Evolutionary conservation across 2,888 invertebrate genomes (phyloP).

Genomic region (Drosophila anomelani): DNA sequence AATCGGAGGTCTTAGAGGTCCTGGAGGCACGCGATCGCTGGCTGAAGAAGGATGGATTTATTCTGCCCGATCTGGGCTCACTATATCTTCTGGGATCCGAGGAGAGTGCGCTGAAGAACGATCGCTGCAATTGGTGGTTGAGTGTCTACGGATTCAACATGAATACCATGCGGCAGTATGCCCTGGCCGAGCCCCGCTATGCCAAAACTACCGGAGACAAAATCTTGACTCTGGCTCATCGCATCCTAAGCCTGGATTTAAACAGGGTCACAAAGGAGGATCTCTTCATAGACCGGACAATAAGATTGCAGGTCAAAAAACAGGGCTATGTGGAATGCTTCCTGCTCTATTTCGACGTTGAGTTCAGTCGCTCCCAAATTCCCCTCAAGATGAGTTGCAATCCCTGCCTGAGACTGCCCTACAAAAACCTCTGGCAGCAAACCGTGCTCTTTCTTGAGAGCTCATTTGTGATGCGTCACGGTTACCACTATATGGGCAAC

Average conservation of each 20-base stretch:
- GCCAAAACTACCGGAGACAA: slow-evolving; percentile 3
- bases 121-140: slow-evolving; percentile 99
- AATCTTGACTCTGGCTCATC: slow-evolving; percentile 56
- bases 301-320: slow-evolving; percentile 33
- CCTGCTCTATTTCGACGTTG: slow-evolving; percentile 65
- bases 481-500: slow-evolving; percentile 46
- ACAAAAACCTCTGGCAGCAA: slow-evolving; percentile 59
- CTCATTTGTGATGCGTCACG: slow-evolving; percentile 52
- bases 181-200: slow-evolving; percentile 93
- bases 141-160: slow-evolving; percentile 99
- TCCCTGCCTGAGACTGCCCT: slow-evolving; percentile 41
- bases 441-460: slow-evolving; percentile 60
- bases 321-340: slow-evolving; percentile 57
- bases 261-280: slow-evolving; percentile 14
- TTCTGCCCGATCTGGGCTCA: slow-evolving; percentile 96
- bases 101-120: slow-evolving; percentile 98
- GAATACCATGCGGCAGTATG: slow-evolving; percentile 97
- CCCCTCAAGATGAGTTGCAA: slow-evolving; percentile 53
- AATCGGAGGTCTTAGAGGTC: slow-evolving; percentile 98
- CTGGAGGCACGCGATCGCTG: slow-evolving; percentile 98
- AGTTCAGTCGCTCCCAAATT: slow-evolving; percentile 56
- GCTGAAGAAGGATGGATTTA: slow-evolving; percentile 94
- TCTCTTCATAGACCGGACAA: slow-evolving; percentile 42
- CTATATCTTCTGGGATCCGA: slow-evolving; percentile 95
- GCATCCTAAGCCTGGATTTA: slow-evolving; percentile 50